Evolutionary conservation across 2,113 vertebrate genomes (phyloP).

Genomic region (Sialia sialis): DNA sequence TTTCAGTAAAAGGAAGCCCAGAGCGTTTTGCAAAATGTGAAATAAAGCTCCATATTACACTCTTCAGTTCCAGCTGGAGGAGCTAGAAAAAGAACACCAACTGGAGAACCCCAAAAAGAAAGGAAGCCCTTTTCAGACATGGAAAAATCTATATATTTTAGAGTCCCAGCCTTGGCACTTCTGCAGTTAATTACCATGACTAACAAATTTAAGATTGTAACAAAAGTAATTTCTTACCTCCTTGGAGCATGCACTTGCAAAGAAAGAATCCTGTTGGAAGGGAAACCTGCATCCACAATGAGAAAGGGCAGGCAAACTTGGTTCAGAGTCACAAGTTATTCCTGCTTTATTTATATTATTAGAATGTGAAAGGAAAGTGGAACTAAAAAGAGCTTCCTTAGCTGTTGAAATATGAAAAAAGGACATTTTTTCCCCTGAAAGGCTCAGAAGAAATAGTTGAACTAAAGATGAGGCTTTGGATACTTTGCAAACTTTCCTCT

Average conservation of each 20-base stretch:
- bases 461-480: neutral
- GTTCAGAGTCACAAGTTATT: neutral
- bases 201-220: neutral
- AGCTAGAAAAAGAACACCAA: neutral
- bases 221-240: conserved; percentile 6
- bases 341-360: neutral
- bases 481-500: neutral
- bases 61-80: neutral
- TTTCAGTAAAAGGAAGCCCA: neutral
- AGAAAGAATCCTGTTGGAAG: too few species aligned
- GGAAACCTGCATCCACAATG: neutral
- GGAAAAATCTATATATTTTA: neutral
- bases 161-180: neutral
- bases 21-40: neutral
- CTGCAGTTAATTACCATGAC: neutral
- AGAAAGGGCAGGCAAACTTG: neutral
- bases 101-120: neutral
- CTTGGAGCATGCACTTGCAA: neutral
- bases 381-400: neutral
- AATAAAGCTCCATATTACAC: neutral
- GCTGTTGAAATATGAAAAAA: neutral
- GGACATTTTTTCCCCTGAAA: neutral
- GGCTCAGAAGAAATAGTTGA: neutral
- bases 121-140: neutral
- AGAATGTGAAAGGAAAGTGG: neutral